Evolutionary conservation across 2,113 vertebrate genomes (phyloP).

Genomic region (Connochaetes taurinus): DNA sequence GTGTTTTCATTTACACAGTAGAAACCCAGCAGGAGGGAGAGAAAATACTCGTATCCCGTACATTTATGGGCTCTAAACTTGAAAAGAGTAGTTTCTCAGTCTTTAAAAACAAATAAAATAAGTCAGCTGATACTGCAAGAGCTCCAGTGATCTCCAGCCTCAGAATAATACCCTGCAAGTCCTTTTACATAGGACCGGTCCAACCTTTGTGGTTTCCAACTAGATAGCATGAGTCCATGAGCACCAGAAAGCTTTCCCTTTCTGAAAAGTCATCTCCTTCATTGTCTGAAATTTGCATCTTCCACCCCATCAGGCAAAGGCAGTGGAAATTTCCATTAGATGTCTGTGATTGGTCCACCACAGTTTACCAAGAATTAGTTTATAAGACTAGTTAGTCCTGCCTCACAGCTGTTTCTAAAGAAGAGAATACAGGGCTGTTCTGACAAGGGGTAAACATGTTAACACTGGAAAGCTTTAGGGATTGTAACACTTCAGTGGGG

Average conservation of each 20-base stretch:
- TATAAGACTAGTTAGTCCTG: neutral
- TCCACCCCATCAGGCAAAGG: neutral
- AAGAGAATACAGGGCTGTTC: neutral
- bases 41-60: neutral
- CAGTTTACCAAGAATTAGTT: neutral
- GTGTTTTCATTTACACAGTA: neutral
- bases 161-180: neutral
- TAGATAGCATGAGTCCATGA: neutral
- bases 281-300: neutral
- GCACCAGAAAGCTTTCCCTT: neutral
- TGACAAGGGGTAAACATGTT: neutral
- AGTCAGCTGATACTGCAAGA: neutral
- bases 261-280: neutral
- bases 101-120: neutral
- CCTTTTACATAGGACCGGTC: neutral
- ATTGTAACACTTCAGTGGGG: neutral
- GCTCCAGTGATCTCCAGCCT: neutral
- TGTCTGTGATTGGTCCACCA: neutral
- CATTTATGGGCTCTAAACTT: neutral
- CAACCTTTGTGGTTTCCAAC: neutral
- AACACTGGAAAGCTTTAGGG: neutral
- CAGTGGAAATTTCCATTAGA: neutral
- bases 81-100: neutral
- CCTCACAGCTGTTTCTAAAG: neutral
- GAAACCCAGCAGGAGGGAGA: neutral